These are phyloP conservation scores for Xestia c-nigrum DNA, from an alignment of 2,888 invertebrate genomes.

Conservation along the genomic window DNA sequence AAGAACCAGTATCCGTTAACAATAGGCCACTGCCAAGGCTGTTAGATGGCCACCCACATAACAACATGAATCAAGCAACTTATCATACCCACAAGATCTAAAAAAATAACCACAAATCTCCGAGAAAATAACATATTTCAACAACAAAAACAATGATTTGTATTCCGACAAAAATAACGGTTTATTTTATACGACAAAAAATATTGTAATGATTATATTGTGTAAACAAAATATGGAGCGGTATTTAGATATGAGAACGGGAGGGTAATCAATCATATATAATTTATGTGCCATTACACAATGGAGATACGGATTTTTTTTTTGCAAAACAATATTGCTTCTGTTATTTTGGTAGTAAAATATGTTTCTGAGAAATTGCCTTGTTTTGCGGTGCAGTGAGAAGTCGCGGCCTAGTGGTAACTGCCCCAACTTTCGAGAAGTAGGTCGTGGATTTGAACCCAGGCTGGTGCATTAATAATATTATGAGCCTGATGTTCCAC, in stretches of 20 bases:
- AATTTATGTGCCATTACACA: constrained; percentile 67
- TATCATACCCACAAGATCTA: neutral
- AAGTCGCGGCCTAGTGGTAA: no score
- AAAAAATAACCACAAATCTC: constrained; percentile 15
- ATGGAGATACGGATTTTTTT: constrained; percentile 47
- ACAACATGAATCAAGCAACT: neutral
- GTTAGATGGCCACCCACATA: neutral
- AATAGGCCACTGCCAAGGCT: neutral
- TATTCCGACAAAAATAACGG: constrained; percentile 54
- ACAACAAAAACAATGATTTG: constrained; percentile 48
- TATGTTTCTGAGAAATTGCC: no score
- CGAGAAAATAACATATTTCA: constrained; percentile 35
- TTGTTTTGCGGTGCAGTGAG: no score
- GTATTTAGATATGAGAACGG: constrained; percentile 61
- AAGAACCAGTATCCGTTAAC: neutral
- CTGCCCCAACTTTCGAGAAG: no score
- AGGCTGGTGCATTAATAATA: no score
- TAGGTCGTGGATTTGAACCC: no score
- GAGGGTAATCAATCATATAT: constrained; percentile 64
- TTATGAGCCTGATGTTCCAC: no score
- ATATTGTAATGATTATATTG: constrained; percentile 58
- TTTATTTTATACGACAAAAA: constrained; percentile 52
- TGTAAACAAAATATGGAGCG: constrained; percentile 57
- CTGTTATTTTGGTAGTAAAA: neutral
- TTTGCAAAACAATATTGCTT: constrained; percentile 38